Evolutionary conservation across 2,797 vertebrate genomes (phyloP).

Genomic region (Serranus cabrilla): DNA sequence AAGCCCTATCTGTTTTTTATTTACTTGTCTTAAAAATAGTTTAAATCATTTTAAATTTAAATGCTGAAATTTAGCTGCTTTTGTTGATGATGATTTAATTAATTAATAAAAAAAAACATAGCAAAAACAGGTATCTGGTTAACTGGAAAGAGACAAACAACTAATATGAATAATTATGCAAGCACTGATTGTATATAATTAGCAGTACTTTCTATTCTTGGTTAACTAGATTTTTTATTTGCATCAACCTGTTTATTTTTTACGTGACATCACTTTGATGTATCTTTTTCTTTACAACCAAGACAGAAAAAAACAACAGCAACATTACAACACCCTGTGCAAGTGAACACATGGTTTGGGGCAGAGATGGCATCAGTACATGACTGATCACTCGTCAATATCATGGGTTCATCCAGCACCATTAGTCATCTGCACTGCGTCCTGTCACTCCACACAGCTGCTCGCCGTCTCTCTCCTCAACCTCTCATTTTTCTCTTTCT

Average conservation of each 20-base stretch:
- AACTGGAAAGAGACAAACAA: background rate
- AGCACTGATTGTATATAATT: background rate
- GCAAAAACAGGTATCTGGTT: no score
- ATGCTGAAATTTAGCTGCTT: background rate
- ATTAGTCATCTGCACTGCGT: conserved; percentile 78
- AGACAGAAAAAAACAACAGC: conserved; percentile 35
- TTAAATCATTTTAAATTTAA: background rate
- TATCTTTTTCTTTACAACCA: conserved; percentile 44
- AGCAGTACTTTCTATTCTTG: background rate
- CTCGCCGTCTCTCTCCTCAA: conserved; percentile 69
- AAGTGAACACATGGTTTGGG: conserved; percentile 62
- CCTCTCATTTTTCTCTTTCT: conserved; percentile 75
- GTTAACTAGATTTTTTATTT: background rate
- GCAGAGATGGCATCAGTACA: conserved; percentile 68
- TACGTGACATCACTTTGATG: conserved; percentile 17
- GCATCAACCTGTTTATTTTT: conserved; percentile 6
- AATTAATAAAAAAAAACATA: no score
- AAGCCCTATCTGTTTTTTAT: conserved; percentile 16
- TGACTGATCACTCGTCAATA: conserved; percentile 85
- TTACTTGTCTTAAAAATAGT: background rate
- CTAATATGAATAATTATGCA: background rate
- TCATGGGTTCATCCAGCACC: conserved; percentile 66
- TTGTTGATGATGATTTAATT: no score
- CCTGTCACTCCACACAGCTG: conserved; percentile 83
- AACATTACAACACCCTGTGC: conserved; percentile 42